Evolutionary conservation across 2,888 invertebrate species (phyloP), one percentile per base, ranked within the genome.

Genomic region (Himalopsyche tibetana): DNA sequence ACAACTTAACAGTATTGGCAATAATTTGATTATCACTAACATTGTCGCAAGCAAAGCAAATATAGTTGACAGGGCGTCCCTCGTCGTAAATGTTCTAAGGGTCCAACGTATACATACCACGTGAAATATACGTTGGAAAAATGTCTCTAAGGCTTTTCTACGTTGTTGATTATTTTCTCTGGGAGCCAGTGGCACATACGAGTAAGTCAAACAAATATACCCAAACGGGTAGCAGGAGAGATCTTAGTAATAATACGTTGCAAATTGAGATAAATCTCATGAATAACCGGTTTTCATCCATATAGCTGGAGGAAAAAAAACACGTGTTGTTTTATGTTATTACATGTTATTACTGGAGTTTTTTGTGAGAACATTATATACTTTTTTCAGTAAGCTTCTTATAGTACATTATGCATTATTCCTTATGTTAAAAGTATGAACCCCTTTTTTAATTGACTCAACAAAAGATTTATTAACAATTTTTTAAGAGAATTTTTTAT

Each of bases 181-280:
- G 63, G 19, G 28, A 63, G 63, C 63, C 19, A 28, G n/a, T 15
- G 38, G 74, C 8, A 74, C 74, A 74, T 36, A 74, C 15, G 74
- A 74, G 74, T 74, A 74, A 74, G 74, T 74, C 74, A 74, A 74
- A 74, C 74, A 74, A 74, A 74, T 74, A 74, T 74, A 74, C 74
- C 74, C 36, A 8, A 74, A 74, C 36, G 38, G 36, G 38, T 74
- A 74, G 36, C 74, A 36, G 36, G 74, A 74, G 74, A 74, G 74
- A 74, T 74, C 74, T 74, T 74, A 74, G 74, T 74, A 74, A 74
- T 36, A 74, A 74, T 74, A 74, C 74, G 36, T 74, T 19, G 38
- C 36, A 74, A 74, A 74, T 74, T 74, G 74, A 74, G 74, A 38
- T 36, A 74, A 74, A 74, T 74, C 28, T 74, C 36, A 36, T 74